phyloP scores from a whole-genome alignment of 2,888 invertebrate genomes.

The Pantelozetes paolii region DNA sequence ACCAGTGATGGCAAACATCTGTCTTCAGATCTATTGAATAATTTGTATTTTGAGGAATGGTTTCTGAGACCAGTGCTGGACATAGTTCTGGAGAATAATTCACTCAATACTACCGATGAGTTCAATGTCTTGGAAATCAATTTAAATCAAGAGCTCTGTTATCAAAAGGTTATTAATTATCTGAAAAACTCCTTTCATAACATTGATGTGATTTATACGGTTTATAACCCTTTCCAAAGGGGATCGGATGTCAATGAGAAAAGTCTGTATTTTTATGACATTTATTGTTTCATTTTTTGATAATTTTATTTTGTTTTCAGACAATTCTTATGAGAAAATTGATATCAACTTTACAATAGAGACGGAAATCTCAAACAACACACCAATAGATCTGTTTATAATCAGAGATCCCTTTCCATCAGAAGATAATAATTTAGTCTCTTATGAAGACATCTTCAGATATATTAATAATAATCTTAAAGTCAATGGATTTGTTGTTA shows the following conservation, averaged over 20 bases:
- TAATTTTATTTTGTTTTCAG: not conserved
- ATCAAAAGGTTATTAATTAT: not conserved
- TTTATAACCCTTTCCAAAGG: not conserved
- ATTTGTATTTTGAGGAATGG: not conserved
- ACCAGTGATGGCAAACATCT: not conserved
- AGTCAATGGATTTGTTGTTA: slow-evolving; percentile 65
- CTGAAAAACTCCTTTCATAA: not conserved
- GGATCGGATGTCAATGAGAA: not conserved
- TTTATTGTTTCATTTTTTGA: not conserved
- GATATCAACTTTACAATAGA: not conserved
- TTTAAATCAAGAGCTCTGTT: not conserved
- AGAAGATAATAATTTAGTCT: not conserved
- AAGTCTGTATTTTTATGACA: not conserved
- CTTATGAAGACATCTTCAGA: not conserved
- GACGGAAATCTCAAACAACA: not conserved
- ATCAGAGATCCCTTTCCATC: not conserved
- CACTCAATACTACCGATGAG: not conserved
- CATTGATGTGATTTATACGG: not conserved
- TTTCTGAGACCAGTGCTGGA: slow-evolving; percentile 2
- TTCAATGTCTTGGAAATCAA: slow-evolving; percentile 20
- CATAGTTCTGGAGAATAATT: slow-evolving; percentile 10
- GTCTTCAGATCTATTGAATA: slow-evolving; percentile 7
- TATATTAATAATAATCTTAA: slow-evolving; percentile 58
- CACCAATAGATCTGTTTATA: not conserved
- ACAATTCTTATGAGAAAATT: not conserved